Base-by-base conservation (phyloP, 1,140 invertebrate species). In the Zeugodacus cucurbitae region DNA sequence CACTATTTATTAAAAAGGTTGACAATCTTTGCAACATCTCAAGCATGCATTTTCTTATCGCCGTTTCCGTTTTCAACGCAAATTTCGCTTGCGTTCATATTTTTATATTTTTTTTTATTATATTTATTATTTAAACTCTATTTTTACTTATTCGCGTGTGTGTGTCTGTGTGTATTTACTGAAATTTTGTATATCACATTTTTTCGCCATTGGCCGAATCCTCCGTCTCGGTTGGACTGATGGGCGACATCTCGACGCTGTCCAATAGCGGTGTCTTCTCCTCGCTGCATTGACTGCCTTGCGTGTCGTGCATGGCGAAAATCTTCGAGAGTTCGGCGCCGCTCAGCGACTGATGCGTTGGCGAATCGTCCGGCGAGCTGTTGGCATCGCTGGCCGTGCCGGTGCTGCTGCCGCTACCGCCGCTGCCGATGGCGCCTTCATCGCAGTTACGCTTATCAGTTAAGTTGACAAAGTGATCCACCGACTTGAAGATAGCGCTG, bases 241-340 rank as follows among this genome's bases (percentile, higher is more conserved):
- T 93, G 2, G 92, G 92, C 11, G 93, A 93, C 91, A 93, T 93
- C 88, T 93, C 93, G 26, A 93, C 92, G 82, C 91, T 92, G 70
- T 93, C 93, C 64, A 93, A 89, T 0, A 93, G 89, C 54, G 93
- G 93, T 10, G 91, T 93, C 88, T 93, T 93, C 90, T 93, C 93
- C 87, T 93, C 93, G 88, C 91, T 92, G 87, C 91, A 92, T 62
- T 82, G 59, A 54, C 91, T 92, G 59, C 89, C 89, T 4, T 89
- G 90, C 2, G 90, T 89, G 29, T 92, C 90, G 87, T 93, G 91
- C 90, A 93, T 91, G 85, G 93, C 91, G 87, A 93, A 93, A 82
- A 93, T 93, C 70, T 91, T 89, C 1, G 92, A 93, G 17, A 93
- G 87, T n/a, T 93, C 92, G 8, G 90, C 90, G 7, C 91, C 91